Base-by-base conservation (phyloP, 2,113 vertebrate species). In the Accipiter cooperii region DNA sequence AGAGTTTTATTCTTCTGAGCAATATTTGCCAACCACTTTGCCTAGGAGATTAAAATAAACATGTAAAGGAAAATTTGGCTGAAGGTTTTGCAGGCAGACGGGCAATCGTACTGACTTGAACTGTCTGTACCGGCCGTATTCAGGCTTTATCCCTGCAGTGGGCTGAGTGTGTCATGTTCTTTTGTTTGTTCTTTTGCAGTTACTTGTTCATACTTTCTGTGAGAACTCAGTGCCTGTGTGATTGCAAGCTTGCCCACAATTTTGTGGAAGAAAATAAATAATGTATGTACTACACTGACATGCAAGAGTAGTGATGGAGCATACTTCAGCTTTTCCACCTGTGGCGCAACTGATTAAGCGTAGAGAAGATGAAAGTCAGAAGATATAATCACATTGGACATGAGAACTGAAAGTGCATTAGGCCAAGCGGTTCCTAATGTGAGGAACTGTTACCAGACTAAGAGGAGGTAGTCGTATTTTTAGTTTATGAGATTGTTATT, bases 81-180 rank as follows among this genome's bases (percentile, higher is more conserved):
- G 21, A 22, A 64, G 19, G 17, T 17, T 95, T 84, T 90, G 31
- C 34, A 34, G 78, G 58, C 52, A 28, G 63, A 17, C 18, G 9
- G 24, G 21, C 12, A 16, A 10, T 47, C 7, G 0, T n/a, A 17
- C 9, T 17, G 29, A 9, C 14, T 46, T 14, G 33, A 57, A 3
- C 47, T 49, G 2, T 28, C 17, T 28, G 36, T 38, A 16, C 36
- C 1, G 0, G 3, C 75, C 44, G 16, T 18, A 4, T 60, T 60
- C 57, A 2, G 1, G 9, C 85, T 55, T 47, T 17, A 13, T 57
- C 42, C 40, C 18, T 46, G 70, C 46, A 34, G 24, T 9, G 14
- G 26, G 6, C 57, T 4, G 17, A n/a, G n/a, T 6, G 22, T 29
- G 44, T 63, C 49, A 9, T 2, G 2, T 51, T 65, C 36, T n/a